These are phyloP conservation scores for Baronia brevicornis DNA, from an alignment of 2,888 invertebrate genomes.

Conservation along the genomic window DNA sequence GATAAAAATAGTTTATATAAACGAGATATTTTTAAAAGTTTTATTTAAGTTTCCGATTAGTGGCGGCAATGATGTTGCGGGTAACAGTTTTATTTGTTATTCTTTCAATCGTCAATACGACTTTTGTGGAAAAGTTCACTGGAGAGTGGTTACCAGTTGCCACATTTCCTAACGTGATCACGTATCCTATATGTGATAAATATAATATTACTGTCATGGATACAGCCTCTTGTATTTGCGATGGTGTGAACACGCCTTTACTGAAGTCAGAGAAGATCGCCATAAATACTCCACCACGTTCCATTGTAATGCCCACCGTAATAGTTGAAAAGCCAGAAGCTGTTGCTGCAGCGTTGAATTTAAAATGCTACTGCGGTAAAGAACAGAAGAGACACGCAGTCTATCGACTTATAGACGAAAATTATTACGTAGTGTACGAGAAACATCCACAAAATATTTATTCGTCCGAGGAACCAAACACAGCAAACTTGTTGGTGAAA, in stretches of 20 bases:
- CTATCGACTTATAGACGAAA: slow-evolving; percentile 6
- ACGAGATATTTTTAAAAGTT: too few species aligned
- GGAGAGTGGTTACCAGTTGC: slow-evolving; percentile 10
- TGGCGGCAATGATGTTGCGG: slow-evolving; percentile 2
- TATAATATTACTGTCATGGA: slow-evolving; percentile 5
- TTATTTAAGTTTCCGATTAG: too few species aligned
- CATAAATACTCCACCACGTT: slow-evolving; percentile 7
- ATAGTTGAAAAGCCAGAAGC: slow-evolving; percentile 6
- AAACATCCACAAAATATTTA: slow-evolving; percentile 6
- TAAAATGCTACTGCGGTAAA: slow-evolving; percentile 6
- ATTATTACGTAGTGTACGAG: slow-evolving; percentile 7
- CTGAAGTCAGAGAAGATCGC: slow-evolving; percentile 2
- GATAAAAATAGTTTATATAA: too few species aligned
- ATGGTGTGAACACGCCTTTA: background rate
- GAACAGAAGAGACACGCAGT: slow-evolving; percentile 2
- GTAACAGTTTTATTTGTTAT: slow-evolving; percentile 1
- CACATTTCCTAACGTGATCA: slow-evolving; percentile 9
- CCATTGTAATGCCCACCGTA: slow-evolving; percentile 3
- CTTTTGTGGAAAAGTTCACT: slow-evolving; percentile 6
- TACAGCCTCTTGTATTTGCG: slow-evolving; percentile 1
- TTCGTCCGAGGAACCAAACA: slow-evolving; percentile 4
- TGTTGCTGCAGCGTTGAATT: slow-evolving; percentile 6
- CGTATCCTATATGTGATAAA: slow-evolving; percentile 7
- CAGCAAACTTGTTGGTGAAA: slow-evolving; percentile 9
- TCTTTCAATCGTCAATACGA: background rate